These are phyloP conservation scores for Ambastaia sidthimunki DNA, from an alignment of 2,797 vertebrate species.

Conservation along the genomic window DNA sequence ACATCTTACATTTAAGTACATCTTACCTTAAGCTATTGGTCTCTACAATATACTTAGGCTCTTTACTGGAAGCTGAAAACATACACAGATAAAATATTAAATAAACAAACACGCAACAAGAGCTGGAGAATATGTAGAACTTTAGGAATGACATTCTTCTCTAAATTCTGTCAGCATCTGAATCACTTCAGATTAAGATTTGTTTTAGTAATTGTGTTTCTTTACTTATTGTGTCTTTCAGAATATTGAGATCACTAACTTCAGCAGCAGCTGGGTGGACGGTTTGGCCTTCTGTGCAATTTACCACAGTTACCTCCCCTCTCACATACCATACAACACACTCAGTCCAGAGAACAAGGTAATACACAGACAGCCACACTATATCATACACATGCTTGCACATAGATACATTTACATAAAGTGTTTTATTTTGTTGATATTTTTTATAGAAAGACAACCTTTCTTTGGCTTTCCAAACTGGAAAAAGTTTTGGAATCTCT, in stretches of 20 bases:
- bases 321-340: constrained; percentile 77
- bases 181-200: not conserved
- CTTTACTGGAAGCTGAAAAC: not conserved
- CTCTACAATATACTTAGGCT: not conserved
- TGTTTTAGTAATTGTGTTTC: not conserved
- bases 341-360: constrained; percentile 81
- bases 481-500: constrained; percentile 76
- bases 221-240: constrained; percentile 55
- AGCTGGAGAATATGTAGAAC: too few species aligned
- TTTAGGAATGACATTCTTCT: too few species aligned
- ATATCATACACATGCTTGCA: not conserved
- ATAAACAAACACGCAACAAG: too few species aligned
- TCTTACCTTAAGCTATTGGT: too few species aligned
- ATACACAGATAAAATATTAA: not conserved
- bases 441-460: constrained; percentile 79
- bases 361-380: constrained; percentile 29
- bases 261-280: constrained; percentile 87
- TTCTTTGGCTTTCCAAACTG: constrained; percentile 80
- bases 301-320: constrained; percentile 86
- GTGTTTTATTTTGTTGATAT: not conserved
- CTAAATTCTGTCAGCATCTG: not conserved
- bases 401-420: not conserved
- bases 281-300: constrained; percentile 85
- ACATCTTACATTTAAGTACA: too few species aligned
- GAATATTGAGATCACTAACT: constrained; percentile 88